Percentiles rank a stretch among this genome's conserved stretches.
Conservation (phyloP, 92 coral and sea anemone species). For the Chrysogorgia sp. region DNA sequence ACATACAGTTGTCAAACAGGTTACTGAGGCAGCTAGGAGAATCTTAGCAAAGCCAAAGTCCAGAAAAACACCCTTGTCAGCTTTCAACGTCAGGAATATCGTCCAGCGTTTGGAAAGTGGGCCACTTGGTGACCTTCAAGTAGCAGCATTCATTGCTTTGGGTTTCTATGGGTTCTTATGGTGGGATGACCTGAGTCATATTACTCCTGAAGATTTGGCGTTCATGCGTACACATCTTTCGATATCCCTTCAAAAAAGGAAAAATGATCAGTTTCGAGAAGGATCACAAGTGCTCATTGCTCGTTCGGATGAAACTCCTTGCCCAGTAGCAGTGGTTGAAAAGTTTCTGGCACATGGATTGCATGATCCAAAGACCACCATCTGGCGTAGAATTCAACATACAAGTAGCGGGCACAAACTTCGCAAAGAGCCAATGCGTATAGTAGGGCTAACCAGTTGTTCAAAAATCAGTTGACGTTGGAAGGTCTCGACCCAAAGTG, state of each 20-base stretch:
- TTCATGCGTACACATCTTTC: conserved; percentile 44
- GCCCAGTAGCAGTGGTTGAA: conserved; percentile 7
- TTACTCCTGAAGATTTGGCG: conserved; percentile 25
- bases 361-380: conserved; percentile 3
- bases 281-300: conserved; percentile 50
- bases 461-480: not conserved
- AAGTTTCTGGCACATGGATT: conserved; percentile 42
- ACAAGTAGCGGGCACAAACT: conserved; percentile 35
- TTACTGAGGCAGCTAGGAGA: conserved; percentile 41
- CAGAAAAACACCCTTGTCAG: conserved; percentile 33
- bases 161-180: conserved; percentile 50
- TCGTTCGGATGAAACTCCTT: conserved; percentile 9
- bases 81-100: conserved; percentile 27
- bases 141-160: conserved; percentile 15
- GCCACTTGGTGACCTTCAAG: conserved; percentile 35
- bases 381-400: conserved; percentile 37
- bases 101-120: conserved; percentile 51
- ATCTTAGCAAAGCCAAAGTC: conserved; percentile 41
- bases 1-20: conserved; percentile 33
- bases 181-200: conserved; percentile 42
- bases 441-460: conserved; percentile 26
- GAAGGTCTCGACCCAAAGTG: conserved; percentile 11
- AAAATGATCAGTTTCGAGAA: conserved; percentile 58
- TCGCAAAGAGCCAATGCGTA: conserved; percentile 47
- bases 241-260: conserved; percentile 34